phyloP scores from a whole-genome alignment of 2,113 vertebrate genomes.

The Halcyon senegalensis region DNA sequence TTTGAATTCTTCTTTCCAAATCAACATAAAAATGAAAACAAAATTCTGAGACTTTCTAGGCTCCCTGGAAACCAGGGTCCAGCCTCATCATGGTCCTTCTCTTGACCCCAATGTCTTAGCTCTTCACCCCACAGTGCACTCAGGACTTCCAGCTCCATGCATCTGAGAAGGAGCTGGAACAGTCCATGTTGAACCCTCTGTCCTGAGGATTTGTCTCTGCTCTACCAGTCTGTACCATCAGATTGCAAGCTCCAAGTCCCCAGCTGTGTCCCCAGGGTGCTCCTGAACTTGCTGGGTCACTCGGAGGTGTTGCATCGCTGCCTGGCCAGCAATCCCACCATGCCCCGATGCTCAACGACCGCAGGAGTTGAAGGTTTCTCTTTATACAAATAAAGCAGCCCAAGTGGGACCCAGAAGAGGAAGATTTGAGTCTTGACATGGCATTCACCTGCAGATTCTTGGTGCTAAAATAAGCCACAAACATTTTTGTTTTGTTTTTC shows the following conservation, averaged over 20 bases:
- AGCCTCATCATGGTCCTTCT: not conserved
- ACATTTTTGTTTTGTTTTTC: not conserved
- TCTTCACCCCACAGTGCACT: too few relatives aligned
- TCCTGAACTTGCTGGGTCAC: not conserved
- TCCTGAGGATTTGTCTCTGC: not conserved
- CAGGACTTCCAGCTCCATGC: not conserved
- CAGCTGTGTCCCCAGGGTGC: not conserved
- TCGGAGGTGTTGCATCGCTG: not conserved
- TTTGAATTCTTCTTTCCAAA: not conserved
- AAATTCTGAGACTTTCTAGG: not conserved
- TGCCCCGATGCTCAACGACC: not conserved
- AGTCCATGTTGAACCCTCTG: not conserved
- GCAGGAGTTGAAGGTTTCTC: not conserved
- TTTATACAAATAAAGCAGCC: not conserved
- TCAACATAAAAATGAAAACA: not conserved
- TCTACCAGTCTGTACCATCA: not conserved
- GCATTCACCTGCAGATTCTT: not conserved
- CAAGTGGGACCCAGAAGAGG: not conserved
- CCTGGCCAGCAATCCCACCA: fast-evolving
- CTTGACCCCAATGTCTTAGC: not conserved
- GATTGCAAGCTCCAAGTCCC: not conserved
- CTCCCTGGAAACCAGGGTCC: not conserved
- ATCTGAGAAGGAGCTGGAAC: not conserved
- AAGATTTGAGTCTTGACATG: not conserved
- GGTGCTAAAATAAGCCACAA: not conserved